Percentiles rank a stretch among this genome's conserved stretches.
These are phyloP conservation scores for Petrocephalus schoutedeni DNA, from an alignment of 2,797 vertebrate species.

Conservation along the genomic window DNA sequence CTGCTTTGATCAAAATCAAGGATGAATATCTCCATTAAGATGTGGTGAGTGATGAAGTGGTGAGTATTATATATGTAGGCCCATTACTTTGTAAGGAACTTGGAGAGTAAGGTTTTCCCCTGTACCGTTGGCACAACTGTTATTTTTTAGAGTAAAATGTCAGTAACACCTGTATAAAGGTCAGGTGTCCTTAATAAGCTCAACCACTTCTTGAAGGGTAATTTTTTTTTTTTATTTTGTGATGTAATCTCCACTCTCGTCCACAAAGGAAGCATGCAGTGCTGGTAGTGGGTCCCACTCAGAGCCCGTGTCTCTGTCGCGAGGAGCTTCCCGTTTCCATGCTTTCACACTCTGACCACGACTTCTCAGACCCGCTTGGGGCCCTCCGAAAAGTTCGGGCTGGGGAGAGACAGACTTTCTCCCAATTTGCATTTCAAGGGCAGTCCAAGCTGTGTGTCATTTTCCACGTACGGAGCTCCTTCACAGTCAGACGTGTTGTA, in stretches of 20 bases:
- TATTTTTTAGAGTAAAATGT: neutral
- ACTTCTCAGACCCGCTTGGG: neutral
- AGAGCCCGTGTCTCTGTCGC: neutral
- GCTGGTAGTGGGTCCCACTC: neutral
- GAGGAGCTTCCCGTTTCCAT: neutral
- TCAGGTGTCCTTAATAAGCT: conserved; percentile 1
- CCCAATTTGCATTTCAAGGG: neutral
- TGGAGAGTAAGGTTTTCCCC: neutral
- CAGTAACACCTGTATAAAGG: conserved; percentile 1
- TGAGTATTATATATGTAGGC: neutral
- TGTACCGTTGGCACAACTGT: neutral
- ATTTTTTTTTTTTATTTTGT: neutral
- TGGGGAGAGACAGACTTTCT: neutral
- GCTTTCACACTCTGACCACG: neutral
- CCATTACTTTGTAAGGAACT: neutral
- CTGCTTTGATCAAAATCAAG: neutral
- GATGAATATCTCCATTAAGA: neutral
- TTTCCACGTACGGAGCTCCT: neutral
- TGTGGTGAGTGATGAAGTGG: neutral
- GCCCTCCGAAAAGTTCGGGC: neutral
- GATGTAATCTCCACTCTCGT: neutral
- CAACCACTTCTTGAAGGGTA: neutral
- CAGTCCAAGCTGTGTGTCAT: neutral
- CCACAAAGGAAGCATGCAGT: neutral
- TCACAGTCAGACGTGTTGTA: conserved; percentile 4